Conservation (phyloP, 1,140 invertebrate species). For the Drosophila busckii region DNA sequence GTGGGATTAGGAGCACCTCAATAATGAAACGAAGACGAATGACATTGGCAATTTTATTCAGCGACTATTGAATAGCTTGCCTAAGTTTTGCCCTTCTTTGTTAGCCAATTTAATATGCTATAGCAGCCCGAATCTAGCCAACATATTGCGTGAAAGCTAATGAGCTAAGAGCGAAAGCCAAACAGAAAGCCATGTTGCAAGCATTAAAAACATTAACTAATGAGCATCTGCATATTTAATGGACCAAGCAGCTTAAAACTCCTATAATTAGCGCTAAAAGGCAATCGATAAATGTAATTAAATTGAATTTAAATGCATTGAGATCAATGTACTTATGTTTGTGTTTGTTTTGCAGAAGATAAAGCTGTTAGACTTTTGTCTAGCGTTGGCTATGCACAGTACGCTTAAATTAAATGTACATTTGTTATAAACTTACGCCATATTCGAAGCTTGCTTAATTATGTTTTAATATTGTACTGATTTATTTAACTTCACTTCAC, state of each 20-base stretch:
- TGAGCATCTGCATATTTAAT: conserved; percentile 28
- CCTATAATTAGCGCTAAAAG: conserved; percentile 28
- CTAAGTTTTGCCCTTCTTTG: conserved; percentile 6
- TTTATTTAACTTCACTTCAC: too few species aligned
- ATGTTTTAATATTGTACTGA: too few species aligned
- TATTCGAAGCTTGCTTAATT: too few species aligned
- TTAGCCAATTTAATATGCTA: conserved; percentile 52
- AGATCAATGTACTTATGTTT: too few species aligned
- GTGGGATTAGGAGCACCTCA: conserved; percentile 27
- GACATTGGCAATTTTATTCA: conserved; percentile 7
- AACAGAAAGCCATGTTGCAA: not conserved
- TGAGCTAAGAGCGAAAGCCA: conserved; percentile 45
- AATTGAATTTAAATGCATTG: too few species aligned
- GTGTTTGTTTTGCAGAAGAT: not conserved
- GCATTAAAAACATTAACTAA: conserved; percentile 5
- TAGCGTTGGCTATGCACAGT: not conserved
- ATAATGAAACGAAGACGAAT: conserved; percentile 71
- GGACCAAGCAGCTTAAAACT: conserved; percentile 29
- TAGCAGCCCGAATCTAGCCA: conserved; percentile 19
- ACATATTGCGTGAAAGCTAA: conserved; percentile 49
- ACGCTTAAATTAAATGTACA: too few species aligned
- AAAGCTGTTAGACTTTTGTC: not conserved
- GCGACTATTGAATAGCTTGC: conserved; percentile 9
- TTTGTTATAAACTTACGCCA: too few species aligned
- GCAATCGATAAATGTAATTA: not conserved